Base-by-base conservation (phyloP, 2,113 vertebrate genomes). In the Hippoglossus stenolepis region DNA sequence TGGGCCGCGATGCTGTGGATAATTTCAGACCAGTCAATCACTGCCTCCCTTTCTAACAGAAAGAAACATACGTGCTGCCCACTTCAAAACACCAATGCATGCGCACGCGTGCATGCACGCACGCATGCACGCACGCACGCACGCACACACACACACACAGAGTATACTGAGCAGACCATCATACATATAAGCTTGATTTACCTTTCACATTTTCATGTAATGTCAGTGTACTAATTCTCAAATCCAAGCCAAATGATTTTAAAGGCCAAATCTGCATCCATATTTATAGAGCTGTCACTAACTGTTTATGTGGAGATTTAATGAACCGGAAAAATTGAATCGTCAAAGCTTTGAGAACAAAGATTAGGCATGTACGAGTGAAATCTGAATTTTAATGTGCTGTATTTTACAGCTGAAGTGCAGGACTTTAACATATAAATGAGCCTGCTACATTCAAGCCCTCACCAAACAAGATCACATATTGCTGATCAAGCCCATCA, bases 11-110 rank as follows among this genome's bases (percentile, higher is more conserved):
- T 78, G 83, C 87, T 67, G 68, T 60, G 59, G 82, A 83, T 92
- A 80, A 93, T 94, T 91, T 94, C 87, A 91, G 91, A 81, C 80
- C 88, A 87, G 90, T 92, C 93, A 91, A 84, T 93, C 91, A 91
- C 68, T 65, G 40, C 23, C 40, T 56, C 70, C 31, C 23, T 75
- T 77, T 51, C 4, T 51, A 20, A 51, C 47, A 51, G 47, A 51
- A 49, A 51, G 18, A 59, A 65, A 85, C 62, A 70, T 31, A 73
- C 57, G 47, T 51, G 15, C 47, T 51, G 47, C 47, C 47, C 47
- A 18, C 47, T 51, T 51, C 47, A 51, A 43, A 51, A 66, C 67
- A 59, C 38, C 14, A 60, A 60, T 60, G 11, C 51, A 54, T 2
- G 3, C 51, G 11, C 20, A n/a, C n/a, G n/a, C n/a, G n/a, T n/a